A percentile compares a stretch with the other conserved stretches of the same genome.
Evolutionary conservation across 2,113 vertebrate species (phyloP).

Genomic region (Microtus montanus): DNA sequence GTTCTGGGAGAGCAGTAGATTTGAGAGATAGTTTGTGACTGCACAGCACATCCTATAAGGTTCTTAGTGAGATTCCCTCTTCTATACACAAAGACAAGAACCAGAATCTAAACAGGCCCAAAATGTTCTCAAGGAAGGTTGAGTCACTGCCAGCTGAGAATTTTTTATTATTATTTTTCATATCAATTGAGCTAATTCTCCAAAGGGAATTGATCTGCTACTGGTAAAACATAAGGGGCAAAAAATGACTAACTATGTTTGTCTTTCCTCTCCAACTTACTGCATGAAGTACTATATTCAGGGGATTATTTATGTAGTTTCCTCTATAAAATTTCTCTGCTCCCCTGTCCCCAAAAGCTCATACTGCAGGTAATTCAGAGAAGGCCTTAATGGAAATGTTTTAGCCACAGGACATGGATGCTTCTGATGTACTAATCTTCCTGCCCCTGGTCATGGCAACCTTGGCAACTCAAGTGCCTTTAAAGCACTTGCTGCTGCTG

Average conservation of each 20-base stretch:
- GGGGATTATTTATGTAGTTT: neutral
- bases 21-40: neutral
- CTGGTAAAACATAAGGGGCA: neutral
- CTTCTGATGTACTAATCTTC: neutral
- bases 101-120: neutral
- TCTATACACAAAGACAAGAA: neutral
- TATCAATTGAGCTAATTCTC: neutral
- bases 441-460: neutral
- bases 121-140: accelerated
- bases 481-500: no score
- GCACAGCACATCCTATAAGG: accelerated
- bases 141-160: neutral
- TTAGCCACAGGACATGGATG: accelerated
- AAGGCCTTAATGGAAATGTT: accelerated
- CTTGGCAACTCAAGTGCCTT: neutral
- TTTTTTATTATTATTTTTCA: neutral
- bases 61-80: neutral
- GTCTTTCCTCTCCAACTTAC: neutral
- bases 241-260: neutral
- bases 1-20: neutral
- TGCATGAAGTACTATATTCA: neutral
- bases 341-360: neutral
- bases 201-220: neutral
- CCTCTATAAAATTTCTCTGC: neutral
- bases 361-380: accelerated